A percentile compares a stretch with the other conserved stretches of the same genome.
Conservation (phyloP, 2,113 vertebrate species). For the Notechis scutatus region DNA sequence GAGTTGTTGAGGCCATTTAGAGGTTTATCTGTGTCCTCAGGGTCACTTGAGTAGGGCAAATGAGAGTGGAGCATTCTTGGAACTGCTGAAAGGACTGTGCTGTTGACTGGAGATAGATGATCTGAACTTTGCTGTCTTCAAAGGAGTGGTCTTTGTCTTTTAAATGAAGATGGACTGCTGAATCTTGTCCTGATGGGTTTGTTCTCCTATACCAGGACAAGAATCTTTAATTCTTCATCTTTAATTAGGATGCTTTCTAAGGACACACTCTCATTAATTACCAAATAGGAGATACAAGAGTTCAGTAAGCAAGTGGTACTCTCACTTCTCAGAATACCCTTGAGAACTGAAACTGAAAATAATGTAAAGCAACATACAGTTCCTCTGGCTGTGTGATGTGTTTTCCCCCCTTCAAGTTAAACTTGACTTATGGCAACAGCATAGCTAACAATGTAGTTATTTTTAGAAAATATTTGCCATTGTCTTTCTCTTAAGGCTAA, state of each 20-base stretch:
- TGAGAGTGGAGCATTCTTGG: no score
- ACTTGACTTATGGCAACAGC: not conserved
- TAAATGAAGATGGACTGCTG: no score
- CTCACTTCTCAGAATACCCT: not conserved
- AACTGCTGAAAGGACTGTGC: no score
- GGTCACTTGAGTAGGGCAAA: no score
- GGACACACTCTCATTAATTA: not conserved
- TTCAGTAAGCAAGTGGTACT: not conserved
- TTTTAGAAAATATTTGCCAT: not conserved
- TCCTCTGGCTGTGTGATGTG: not conserved
- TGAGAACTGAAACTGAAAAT: not conserved
- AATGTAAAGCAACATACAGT: not conserved
- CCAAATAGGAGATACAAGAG: not conserved
- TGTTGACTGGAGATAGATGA: no score
- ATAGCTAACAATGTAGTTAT: not conserved
- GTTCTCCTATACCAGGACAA: no score
- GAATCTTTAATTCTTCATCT: not conserved
- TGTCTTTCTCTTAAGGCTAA: not conserved
- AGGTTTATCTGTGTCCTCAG: no score
- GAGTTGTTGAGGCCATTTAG: no score
- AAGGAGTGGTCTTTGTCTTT: no score
- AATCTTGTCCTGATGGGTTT: no score
- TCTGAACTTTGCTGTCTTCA: no score
- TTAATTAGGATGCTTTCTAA: not conserved
- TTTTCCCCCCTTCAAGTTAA: not conserved